phyloP scores from a whole-genome alignment of 2,113 vertebrate genomes.

The Micromys minutus region DNA sequence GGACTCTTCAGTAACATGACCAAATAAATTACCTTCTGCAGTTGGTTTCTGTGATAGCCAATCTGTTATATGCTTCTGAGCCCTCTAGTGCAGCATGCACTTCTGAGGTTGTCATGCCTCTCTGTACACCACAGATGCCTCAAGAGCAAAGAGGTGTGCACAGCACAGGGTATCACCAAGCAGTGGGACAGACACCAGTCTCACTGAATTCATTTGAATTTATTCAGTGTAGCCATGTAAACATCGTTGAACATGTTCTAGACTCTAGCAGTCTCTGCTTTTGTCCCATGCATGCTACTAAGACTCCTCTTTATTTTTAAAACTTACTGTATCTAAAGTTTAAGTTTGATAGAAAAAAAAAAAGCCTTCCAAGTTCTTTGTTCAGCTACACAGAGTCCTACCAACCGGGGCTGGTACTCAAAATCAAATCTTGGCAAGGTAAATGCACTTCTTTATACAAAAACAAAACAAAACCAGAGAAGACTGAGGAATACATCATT shows the following conservation, averaged over 20 bases:
- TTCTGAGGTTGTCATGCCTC: rapidly evolving
- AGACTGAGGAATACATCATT: slow-evolving; percentile 81
- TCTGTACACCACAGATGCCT: not conserved
- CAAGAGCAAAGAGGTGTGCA: not conserved
- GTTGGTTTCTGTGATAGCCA: not conserved
- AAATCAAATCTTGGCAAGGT: slow-evolving; percentile 84
- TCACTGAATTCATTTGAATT: not conserved
- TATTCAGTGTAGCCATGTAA: not conserved
- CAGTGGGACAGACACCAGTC: not conserved
- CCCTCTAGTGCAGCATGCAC: no score
- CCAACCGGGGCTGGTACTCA: slow-evolving; percentile 74
- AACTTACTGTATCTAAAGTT: slow-evolving; percentile 30
- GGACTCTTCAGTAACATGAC: not conserved
- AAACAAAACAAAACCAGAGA: slow-evolving; percentile 74
- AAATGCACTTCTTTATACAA: slow-evolving; percentile 83
- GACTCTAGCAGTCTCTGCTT: not conserved
- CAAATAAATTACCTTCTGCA: not conserved
- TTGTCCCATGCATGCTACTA: not conserved
- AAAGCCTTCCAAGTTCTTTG: not conserved
- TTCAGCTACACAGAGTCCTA: not conserved
- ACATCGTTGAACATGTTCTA: not conserved
- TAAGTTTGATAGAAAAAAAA: not conserved
- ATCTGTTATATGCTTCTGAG: not conserved
- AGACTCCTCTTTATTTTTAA: slow-evolving; percentile 65
- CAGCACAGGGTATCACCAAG: not conserved